Percentiles rank a stretch among this genome's conserved stretches.
phyloP scores from a whole-genome alignment of 2,797 vertebrate genomes.

The Pogonophryne albipinna region DNA sequence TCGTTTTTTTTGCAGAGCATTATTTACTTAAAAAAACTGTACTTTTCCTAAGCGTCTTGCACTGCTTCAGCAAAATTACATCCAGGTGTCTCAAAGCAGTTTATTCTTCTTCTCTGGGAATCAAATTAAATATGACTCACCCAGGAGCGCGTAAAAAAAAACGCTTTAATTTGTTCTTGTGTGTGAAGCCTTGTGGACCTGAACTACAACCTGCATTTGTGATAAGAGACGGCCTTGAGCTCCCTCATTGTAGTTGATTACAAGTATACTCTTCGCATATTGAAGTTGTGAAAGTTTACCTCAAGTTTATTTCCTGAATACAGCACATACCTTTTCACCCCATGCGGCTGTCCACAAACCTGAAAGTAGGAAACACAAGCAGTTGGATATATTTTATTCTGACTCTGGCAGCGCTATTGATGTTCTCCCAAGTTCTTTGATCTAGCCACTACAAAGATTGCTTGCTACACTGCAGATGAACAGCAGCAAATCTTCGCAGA shows the following conservation, averaged over 20 bases:
- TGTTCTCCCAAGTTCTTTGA: constrained; percentile 76
- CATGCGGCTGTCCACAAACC: constrained; percentile 34
- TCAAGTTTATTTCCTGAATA: constrained; percentile 36
- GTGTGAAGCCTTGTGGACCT: constrained; percentile 34
- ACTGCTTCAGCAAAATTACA: constrained; percentile 32
- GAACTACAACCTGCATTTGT: constrained; percentile 14
- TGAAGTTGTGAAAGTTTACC: constrained; percentile 41
- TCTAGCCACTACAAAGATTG: constrained; percentile 73
- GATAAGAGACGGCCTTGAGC: constrained; percentile 32
- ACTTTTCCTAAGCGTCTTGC: constrained; percentile 3
- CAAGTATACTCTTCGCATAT: constrained; percentile 43
- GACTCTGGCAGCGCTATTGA: constrained; percentile 67
- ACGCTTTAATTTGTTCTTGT: constrained; percentile 43
- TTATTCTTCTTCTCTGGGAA: constrained; percentile 48
- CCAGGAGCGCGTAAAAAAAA: constrained; percentile 28
- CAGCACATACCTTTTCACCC: constrained; percentile 28
- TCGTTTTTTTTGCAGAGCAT: constrained; percentile 15
- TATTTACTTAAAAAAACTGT: constrained; percentile 11
- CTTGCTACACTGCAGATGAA: constrained; percentile 63
- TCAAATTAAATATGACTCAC: constrained; percentile 48
- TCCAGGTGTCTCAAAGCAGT: constrained; percentile 27
- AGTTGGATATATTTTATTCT: constrained; percentile 66
- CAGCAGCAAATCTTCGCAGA: constrained; percentile 58
- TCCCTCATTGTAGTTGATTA: constrained; percentile 28
- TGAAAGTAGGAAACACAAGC: constrained; percentile 63